Conservation (phyloP, 2,113 vertebrate species). For the Pogona vitticeps region DNA sequence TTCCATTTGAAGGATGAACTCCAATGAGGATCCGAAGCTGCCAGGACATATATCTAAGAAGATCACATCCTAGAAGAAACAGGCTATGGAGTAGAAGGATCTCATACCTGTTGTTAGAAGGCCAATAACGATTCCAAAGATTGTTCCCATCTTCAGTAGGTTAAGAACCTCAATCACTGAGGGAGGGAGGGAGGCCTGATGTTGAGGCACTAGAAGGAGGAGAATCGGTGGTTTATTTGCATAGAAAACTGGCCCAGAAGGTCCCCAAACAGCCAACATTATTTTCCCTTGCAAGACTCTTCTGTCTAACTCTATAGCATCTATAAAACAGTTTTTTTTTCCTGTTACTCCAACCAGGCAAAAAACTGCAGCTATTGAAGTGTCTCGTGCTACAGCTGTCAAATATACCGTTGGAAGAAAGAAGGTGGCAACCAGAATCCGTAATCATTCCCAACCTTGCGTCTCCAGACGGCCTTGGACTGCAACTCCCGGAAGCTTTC, state of each 20-base stretch:
- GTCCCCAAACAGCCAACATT: background rate
- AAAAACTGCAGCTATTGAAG: background rate
- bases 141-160: conserved; percentile 19
- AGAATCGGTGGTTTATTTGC: background rate
- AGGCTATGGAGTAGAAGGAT: too few relatives aligned
- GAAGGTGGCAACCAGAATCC: too few relatives aligned
- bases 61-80: background rate
- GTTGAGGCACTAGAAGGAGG: background rate
- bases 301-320: too few relatives aligned
- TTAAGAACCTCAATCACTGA: background rate
- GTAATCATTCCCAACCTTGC: too few relatives aligned
- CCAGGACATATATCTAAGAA: background rate
- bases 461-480: too few relatives aligned
- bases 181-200: too few relatives aligned
- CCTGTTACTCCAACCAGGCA: background rate
- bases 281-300: background rate
- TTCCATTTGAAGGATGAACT: background rate
- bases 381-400: background rate
- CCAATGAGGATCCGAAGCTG: background rate
- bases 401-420: too few relatives aligned
- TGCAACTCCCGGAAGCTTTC: too few relatives aligned
- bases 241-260: background rate
- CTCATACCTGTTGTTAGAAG: background rate
- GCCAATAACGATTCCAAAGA: background rate
- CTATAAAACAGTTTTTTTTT: background rate